Conservation (phyloP, 1,140 invertebrate genomes). For the Drosophila malerkotliana region DNA sequence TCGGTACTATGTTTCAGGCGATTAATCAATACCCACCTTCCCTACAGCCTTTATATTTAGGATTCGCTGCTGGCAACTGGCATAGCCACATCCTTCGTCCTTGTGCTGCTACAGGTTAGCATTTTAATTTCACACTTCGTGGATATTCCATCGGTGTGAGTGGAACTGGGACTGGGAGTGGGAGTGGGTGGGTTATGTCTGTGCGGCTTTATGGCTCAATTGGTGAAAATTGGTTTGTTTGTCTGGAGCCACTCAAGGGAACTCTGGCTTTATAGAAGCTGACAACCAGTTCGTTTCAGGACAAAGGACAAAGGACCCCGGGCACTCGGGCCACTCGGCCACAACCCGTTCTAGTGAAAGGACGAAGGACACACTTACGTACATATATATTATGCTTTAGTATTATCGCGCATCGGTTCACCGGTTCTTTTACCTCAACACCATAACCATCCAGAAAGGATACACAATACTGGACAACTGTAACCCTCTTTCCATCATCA, state of each 20-base stretch:
- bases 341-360: conserved; percentile 22
- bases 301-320: conserved; percentile 38
- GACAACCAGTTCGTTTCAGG: conserved; percentile 21
- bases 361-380: background rate
- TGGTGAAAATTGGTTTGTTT: conserved; percentile 60
- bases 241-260: conserved; percentile 48
- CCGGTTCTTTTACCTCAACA: conserved; percentile 16
- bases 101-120: conserved; percentile 49
- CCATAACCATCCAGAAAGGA: conserved; percentile 10
- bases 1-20: conserved; percentile 42
- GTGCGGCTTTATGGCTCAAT: conserved; percentile 58
- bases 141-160: conserved; percentile 29
- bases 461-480: conserved; percentile 5
- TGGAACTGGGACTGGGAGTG: background rate
- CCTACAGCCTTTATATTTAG: conserved; percentile 52
- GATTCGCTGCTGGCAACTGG: conserved; percentile 1
- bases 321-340: conserved; percentile 15
- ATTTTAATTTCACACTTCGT: conserved; percentile 61
- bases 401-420: conserved; percentile 36
- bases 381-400: conserved; percentile 17
- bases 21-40: conserved; percentile 56
- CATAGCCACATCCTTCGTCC: conserved; percentile 5
- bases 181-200: conserved; percentile 14
- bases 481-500: background rate
- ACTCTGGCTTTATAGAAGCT: conserved; percentile 42